phyloP scores from a whole-genome alignment of 2,888 invertebrate genomes.

The Andricus quercusramuli region DNA sequence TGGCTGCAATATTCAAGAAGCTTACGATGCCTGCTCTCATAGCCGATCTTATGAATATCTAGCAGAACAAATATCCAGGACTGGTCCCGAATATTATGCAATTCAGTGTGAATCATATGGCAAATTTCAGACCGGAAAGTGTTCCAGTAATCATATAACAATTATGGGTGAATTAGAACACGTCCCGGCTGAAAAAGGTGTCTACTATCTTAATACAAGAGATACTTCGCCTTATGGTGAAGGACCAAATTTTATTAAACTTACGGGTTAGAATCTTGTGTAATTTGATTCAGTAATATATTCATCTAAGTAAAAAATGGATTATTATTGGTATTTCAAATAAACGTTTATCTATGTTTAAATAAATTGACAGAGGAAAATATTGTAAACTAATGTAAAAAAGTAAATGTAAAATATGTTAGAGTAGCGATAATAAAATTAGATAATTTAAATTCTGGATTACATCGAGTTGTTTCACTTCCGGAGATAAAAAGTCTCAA shows the following conservation, averaged over 20 bases:
- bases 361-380: no score
- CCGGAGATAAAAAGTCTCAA: background rate
- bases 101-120: background rate
- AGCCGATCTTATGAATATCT: background rate
- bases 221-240: background rate
- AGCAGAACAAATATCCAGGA: background rate
- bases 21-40: background rate
- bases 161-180: background rate
- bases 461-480: slow-evolving; percentile 1
- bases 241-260: background rate
- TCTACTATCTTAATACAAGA: background rate
- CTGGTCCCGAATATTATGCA: background rate
- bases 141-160: background rate
- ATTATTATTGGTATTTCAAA: no score
- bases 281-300: no score
- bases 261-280: background rate
- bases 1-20: background rate
- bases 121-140: background rate
- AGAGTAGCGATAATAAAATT: no score
- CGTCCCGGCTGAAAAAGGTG: background rate
- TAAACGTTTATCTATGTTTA: no score
- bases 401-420: no score
- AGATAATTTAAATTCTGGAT: no score
- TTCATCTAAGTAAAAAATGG: no score
- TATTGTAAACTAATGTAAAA: no score